Percentiles rank a stretch among this genome's conserved stretches.
Evolutionary conservation across 2,888 invertebrate genomes (phyloP).

Genomic region (Globia sparganii): DNA sequence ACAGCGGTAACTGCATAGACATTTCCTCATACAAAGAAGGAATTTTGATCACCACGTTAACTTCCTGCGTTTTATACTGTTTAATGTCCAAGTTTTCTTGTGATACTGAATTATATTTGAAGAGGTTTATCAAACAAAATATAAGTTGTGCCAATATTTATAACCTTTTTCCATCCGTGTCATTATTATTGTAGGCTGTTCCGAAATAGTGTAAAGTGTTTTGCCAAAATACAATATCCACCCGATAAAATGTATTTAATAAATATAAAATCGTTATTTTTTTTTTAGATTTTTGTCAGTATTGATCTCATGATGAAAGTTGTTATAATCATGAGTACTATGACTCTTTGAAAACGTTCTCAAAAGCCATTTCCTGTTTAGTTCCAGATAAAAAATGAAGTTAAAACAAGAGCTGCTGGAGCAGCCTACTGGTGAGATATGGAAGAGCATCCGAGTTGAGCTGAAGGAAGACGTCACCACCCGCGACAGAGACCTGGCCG

Average conservation of each 20-base stretch:
- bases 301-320: neutral
- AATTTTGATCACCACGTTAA: neutral
- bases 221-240: too few species aligned
- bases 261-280: neutral
- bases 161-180: neutral
- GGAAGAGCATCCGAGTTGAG: slow-evolving; percentile 92
- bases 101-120: neutral
- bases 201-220: too few species aligned
- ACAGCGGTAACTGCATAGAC: neutral
- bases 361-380: neutral
- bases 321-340: neutral
- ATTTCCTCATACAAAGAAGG: neutral
- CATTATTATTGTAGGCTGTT: neutral
- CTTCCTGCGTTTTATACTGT: neutral
- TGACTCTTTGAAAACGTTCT: too few species aligned
- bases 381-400: slow-evolving; percentile 82
- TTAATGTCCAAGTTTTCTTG: neutral
- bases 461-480: slow-evolving; percentile 92
- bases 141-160: neutral
- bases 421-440: slow-evolving; percentile 93
- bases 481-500: slow-evolving; percentile 89
- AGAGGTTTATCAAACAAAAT: neutral
- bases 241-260: too few species aligned
- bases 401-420: slow-evolving; percentile 90
- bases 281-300: neutral